Percentiles rank a stretch among this genome's conserved stretches.
Evolutionary conservation across 2,888 invertebrate genomes (phyloP).

Genomic region (Lycophotia porphyrea): DNA sequence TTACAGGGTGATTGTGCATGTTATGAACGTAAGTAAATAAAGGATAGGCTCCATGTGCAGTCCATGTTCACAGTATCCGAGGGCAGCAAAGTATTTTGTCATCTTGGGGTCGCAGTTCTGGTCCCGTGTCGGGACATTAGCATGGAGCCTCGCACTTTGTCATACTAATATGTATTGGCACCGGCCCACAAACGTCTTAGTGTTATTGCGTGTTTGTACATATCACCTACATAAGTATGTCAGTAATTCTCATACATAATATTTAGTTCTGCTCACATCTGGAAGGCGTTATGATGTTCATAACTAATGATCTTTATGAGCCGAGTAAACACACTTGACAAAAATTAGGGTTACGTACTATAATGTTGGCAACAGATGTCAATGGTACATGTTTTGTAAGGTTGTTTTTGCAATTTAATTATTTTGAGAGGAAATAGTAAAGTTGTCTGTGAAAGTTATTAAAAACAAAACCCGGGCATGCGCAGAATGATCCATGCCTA

Average conservation of each 20-base stretch:
- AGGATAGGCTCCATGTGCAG: not conserved
- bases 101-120: not conserved
- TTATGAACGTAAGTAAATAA: not conserved
- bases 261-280: constrained; percentile 49
- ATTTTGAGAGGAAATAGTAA: not conserved
- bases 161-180: constrained; percentile 47
- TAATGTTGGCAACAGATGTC: constrained; percentile 55
- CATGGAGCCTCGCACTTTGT: constrained; percentile 22
- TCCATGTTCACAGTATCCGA: not conserved
- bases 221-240: constrained; percentile 28
- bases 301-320: constrained; percentile 37
- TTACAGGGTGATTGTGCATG: not conserved
- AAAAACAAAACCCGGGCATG: not conserved
- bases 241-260: constrained; percentile 35
- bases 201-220: constrained; percentile 29
- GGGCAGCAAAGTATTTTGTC: not conserved
- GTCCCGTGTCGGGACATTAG: constrained; percentile 40
- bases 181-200: constrained; percentile 18
- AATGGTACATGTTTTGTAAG: not conserved
- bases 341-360: constrained; percentile 55
- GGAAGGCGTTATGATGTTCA: constrained; percentile 26
- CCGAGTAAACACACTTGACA: constrained; percentile 41
- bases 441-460: not conserved
- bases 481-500: not conserved
- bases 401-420: not conserved